Evolutionary conservation across 2,113 vertebrate species (phyloP).

Genomic region (Pseudorasbora parva): DNA sequence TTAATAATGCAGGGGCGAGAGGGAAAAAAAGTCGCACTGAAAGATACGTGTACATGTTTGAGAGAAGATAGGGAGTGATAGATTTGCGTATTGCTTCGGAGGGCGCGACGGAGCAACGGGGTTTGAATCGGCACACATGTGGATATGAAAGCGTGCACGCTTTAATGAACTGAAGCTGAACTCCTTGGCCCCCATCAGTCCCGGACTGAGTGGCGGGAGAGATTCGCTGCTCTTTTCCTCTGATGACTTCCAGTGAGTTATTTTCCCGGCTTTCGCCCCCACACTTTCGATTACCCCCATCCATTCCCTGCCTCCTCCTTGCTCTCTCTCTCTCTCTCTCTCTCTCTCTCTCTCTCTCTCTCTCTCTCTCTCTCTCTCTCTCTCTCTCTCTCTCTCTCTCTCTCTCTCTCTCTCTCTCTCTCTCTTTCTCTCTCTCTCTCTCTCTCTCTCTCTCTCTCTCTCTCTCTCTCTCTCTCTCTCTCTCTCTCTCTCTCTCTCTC

Average conservation of each 20-base stretch:
- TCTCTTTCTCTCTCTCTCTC: too few relatives aligned
- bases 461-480: background rate
- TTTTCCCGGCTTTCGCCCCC: constrained; percentile 34
- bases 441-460: background rate
- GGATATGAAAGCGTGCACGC: constrained; percentile 42
- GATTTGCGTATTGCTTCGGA: background rate
- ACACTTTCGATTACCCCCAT: constrained; percentile 39
- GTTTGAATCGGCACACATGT: constrained; percentile 14
- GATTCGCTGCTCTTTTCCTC: constrained; percentile 31
- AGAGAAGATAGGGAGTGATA: constrained; percentile 17
- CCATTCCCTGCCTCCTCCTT: background rate
- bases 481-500: too few relatives aligned
- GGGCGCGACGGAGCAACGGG: background rate
- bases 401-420: too few relatives aligned
- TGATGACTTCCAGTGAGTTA: constrained; percentile 40
- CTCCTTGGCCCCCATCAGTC: constrained; percentile 17
- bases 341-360: too few relatives aligned
- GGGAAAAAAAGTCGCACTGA: background rate
- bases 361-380: background rate
- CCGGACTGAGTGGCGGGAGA: constrained; percentile 8
- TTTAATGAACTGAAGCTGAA: constrained; percentile 43
- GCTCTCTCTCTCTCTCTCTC: constrained; percentile 3
- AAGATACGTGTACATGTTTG: constrained; percentile 32
- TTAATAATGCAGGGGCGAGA: constrained; percentile 54
- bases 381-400: constrained; percentile 2